phyloP scores from a whole-genome alignment of 2,113 vertebrate species.

The Apaloderma vittatum region DNA sequence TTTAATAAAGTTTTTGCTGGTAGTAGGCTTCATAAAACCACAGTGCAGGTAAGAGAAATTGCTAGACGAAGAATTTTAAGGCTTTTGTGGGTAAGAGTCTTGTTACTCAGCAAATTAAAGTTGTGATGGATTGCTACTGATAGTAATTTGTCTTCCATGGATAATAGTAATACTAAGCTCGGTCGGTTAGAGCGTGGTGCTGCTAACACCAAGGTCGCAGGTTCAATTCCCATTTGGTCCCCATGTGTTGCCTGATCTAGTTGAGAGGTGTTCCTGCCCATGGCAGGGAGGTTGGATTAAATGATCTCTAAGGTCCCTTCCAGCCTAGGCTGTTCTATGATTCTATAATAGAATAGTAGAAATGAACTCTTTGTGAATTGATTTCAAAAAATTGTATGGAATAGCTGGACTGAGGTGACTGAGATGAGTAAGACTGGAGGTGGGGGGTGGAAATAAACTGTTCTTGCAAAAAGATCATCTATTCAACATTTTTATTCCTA shows the following conservation, averaged over 20 bases:
- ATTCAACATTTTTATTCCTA: background rate
- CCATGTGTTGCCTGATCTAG: too few species aligned
- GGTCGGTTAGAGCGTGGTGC: too few species aligned
- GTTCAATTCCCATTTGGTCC: too few species aligned
- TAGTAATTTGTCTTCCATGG: background rate
- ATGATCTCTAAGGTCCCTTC: too few species aligned
- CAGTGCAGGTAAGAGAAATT: background rate
- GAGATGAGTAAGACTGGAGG: rapidly evolving
- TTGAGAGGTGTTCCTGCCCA: too few species aligned
- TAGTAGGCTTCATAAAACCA: background rate
- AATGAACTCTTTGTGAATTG: background rate
- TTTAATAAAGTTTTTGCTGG: background rate
- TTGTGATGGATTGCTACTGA: background rate
- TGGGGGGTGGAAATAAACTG: too few species aligned
- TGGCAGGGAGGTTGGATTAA: too few species aligned
- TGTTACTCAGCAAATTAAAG: background rate
- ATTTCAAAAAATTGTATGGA: background rate
- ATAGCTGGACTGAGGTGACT: background rate
- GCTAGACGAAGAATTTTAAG: background rate
- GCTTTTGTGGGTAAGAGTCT: background rate
- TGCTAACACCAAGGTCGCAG: too few species aligned
- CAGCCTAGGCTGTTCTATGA: too few species aligned
- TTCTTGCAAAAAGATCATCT: background rate
- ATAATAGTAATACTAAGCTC: background rate
- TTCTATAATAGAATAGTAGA: background rate